phyloP scores from a whole-genome alignment of 2,113 vertebrate genomes.

The Leptodactylus fuscus region DNA sequence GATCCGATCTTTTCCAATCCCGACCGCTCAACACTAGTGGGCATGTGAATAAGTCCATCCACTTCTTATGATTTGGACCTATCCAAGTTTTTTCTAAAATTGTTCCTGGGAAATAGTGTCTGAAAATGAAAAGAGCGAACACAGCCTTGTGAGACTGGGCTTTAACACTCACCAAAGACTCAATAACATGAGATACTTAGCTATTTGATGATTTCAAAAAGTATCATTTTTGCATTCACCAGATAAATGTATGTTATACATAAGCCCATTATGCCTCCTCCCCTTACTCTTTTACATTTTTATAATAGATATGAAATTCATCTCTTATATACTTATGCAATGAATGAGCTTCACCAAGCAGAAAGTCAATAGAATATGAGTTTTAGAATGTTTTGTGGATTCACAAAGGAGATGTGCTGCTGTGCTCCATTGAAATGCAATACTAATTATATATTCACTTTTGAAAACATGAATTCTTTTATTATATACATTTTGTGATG shows the following conservation, averaged over 20 bases:
- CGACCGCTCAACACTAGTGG: no score
- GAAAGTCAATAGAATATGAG: slow-evolving; percentile 59
- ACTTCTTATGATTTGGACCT: background rate
- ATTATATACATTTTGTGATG: slow-evolving; percentile 62
- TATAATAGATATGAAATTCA: slow-evolving; percentile 63
- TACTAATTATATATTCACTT: slow-evolving; percentile 63
- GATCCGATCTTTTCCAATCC: no score
- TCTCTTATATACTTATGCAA: slow-evolving; percentile 61
- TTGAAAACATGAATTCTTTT: slow-evolving; percentile 59
- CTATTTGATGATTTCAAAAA: slow-evolving; percentile 36
- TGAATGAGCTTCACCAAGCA: slow-evolving; percentile 59
- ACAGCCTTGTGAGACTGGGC: background rate
- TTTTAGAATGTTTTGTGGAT: slow-evolving; percentile 59
- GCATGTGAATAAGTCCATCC: no score
- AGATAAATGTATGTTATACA: slow-evolving; percentile 48
- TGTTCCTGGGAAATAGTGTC: background rate
- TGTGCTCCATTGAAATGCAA: slow-evolving; percentile 64
- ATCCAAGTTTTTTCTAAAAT: background rate
- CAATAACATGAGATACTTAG: slow-evolving; percentile 44
- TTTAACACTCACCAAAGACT: slow-evolving; percentile 23
- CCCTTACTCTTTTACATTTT: slow-evolving; percentile 55
- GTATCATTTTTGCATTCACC: slow-evolving; percentile 51
- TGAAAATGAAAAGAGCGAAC: background rate
- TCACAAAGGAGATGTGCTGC: slow-evolving; percentile 59
- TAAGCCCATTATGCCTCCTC: slow-evolving; percentile 53